These are phyloP conservation scores for Nebria brevicollis DNA, from an alignment of 2,888 invertebrate genomes.

Conservation along the genomic window DNA sequence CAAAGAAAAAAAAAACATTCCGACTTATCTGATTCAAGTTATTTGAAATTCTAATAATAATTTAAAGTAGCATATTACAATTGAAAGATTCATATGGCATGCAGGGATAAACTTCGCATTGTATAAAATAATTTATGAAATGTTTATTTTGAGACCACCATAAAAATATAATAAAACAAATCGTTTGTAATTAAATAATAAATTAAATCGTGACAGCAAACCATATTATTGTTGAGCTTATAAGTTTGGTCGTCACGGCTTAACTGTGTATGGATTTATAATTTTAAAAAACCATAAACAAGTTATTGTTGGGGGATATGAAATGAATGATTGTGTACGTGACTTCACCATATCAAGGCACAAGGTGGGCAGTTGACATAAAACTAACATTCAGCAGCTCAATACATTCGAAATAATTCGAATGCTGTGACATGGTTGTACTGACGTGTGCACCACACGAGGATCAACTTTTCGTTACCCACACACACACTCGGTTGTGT, in stretches of 20 bases:
- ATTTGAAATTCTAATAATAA: no score
- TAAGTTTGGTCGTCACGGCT: slow-evolving; percentile 21
- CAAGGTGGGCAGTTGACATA: slow-evolving; percentile 12
- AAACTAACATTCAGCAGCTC: slow-evolving; percentile 11
- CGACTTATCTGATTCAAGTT: no score
- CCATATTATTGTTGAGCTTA: slow-evolving; percentile 25
- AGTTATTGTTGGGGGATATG: slow-evolving; percentile 10
- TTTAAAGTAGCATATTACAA: no score
- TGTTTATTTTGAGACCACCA: no score
- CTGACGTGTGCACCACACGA: slow-evolving; percentile 5
- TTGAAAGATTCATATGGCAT: no score
- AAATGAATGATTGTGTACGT: slow-evolving; percentile 15
- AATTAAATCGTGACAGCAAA: background rate
- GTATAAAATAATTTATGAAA: no score
- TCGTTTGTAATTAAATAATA: background rate
- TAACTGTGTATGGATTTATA: slow-evolving; percentile 8
- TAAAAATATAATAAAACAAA: background rate
- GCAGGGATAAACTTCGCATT: no score
- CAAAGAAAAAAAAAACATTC: no score
- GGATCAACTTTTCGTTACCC: slow-evolving; percentile 8
- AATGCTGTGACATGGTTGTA: slow-evolving; percentile 9
- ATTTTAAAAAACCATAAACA: slow-evolving; percentile 19
- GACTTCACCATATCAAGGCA: slow-evolving; percentile 8
- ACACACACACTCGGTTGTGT: background rate
- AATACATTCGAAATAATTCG: slow-evolving; percentile 12